Conservation (phyloP, 2,888 invertebrate species). For the Buathra laborator region DNA sequence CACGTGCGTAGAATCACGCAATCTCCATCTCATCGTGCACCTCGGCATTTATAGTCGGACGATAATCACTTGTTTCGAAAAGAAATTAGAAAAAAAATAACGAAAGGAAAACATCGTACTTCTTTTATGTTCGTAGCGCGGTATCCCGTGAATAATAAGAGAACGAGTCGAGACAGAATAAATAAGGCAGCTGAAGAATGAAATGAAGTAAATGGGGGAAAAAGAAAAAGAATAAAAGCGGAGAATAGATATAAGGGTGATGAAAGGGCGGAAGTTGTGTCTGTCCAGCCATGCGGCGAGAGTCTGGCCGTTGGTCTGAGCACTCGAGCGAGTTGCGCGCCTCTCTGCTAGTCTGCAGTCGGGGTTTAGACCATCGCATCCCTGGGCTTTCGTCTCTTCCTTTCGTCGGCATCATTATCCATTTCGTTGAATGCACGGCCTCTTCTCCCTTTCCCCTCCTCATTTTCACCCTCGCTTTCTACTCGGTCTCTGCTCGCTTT, state of each 20-base stretch:
- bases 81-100: neutral
- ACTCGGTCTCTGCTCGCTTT: neutral
- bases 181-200: constrained; percentile 12
- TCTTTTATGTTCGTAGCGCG: no score
- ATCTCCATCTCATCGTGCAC: neutral
- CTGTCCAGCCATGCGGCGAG: constrained; percentile 26
- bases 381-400: constrained; percentile 14
- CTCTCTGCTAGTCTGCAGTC: neutral
- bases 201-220: neutral
- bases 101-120: neutral
- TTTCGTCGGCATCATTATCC: constrained; percentile 53
- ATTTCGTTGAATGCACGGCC: constrained; percentile 44
- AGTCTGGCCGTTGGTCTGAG: constrained; percentile 21
- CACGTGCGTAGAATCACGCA: constrained; percentile 62
- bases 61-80: constrained; percentile 1
- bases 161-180: neutral
- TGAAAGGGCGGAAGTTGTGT: constrained; percentile 46
- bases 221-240: neutral
- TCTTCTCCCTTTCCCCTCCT: constrained; percentile 17
- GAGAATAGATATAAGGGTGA: constrained; percentile 24
- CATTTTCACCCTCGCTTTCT: constrained; percentile 38
- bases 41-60: neutral
- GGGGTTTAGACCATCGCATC: neutral
- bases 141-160: neutral
- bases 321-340: constrained; percentile 25